Base-by-base conservation (phyloP, 2,888 invertebrate genomes). In the Drosophila pegasa region DNA sequence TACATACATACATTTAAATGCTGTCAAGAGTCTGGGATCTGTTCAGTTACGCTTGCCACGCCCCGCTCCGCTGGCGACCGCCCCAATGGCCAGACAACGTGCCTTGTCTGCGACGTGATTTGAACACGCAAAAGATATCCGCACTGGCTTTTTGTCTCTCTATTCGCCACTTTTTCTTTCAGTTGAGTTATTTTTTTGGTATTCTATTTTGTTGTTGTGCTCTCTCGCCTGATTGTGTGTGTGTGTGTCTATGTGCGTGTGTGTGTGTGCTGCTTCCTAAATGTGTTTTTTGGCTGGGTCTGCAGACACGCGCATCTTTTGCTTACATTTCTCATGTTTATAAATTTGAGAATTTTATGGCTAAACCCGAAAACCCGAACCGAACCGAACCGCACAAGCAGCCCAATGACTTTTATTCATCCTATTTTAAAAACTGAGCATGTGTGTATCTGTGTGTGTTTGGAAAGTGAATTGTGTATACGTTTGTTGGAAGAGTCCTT, bases 71-170 rank as follows among this genome's bases (percentile, higher is more conserved):
- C 40, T 4, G 10, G 16, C 6, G 37, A 14, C 6, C 27, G 22
- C 14, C 41, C 55, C 20, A 8, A 8, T 18, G 37, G 70, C 45
- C 56, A 83, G 27, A 64, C 64, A 61, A 77, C 83, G 72, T 79
- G 82, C 61, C 71, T 41, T 63, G 80, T 85, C 80, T 82, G 80
- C 78, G 63, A 87, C 87, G 82, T 82, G 85, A 85, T 85, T 82
- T 66, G 87, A 72, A 82, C 81, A 70, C 79, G 85, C 68, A 87
- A 82, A 71, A 80, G 35, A 87, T 71, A 82, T 82, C 80, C 71
- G 75, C 62, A 65, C 59, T 59, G 60, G 62, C 25, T 67, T 63
- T 68, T 58, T 57, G 55, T 68, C 50, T 61, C 50, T 61, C 64
- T 57, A 52, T 56, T 57, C 52, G 79, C 48, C 78, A 83, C 78